Base-by-base conservation (phyloP, 2,797 vertebrate species). In the Sibirionetta formosa region DNA sequence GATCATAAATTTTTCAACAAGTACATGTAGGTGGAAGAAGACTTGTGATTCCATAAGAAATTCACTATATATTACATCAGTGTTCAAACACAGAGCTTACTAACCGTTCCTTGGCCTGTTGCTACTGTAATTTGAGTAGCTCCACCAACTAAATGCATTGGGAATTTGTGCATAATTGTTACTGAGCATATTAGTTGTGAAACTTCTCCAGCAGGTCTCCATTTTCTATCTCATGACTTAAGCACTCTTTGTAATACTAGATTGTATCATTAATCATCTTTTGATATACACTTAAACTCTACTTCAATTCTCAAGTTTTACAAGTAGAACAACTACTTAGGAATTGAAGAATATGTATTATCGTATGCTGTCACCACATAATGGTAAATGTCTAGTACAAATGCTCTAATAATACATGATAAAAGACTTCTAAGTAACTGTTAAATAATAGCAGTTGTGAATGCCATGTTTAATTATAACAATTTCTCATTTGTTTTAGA, bases 401-500 rank as follows among this genome's bases (percentile, higher is more conserved):
- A 53, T 57, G 44, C 46, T 54, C 33, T 50, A 57, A 46, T 36
- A 58, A 61, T 2, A 11, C n/a, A 64, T 46, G 18, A 51, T 53
- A 63, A 76, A 10, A 61, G 1, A 5, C 11, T 38, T 20, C 36
- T 46, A 46, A 70, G 53, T 71, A 48, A 48, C 33, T 86, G 61
- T 35, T 31, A 75, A 78, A 42, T 46, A 65, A 82, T 35, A 38
- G 44, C 5, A 2, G 5, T 63, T 70, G 42, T 11, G 90, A 90
- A 83, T n/a, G 13, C 17, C 33, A 14, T 63, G 7, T 46, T 89
- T 68, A 64, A 19, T 80, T 86, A 44, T 35, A 78, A 71, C 3
- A 24, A n/a, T 38, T 75, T 78, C n/a, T 66, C 26, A 7, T 80
- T 81, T 56, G 9, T 70, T 86, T 70, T 44, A 8, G 46, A 96